Evolutionary conservation across 2,113 vertebrate species (phyloP).

Genomic region (Mastomys coucha): DNA sequence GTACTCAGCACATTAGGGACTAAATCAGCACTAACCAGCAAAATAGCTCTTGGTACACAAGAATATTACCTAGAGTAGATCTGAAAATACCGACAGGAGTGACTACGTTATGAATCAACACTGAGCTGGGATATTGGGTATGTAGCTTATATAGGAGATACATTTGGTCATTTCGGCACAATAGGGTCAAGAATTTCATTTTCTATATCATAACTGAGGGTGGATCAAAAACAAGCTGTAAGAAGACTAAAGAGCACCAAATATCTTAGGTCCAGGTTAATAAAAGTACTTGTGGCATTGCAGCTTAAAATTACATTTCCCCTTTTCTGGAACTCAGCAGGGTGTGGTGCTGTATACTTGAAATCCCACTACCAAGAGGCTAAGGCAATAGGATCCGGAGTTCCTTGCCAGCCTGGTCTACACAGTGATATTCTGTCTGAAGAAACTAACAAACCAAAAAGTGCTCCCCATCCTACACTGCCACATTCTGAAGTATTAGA

Average conservation of each 20-base stretch:
- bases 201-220: not conserved
- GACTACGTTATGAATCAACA: slow-evolving; percentile 15
- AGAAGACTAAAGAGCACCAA: not conserved
- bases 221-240: not conserved
- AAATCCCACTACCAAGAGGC: not conserved
- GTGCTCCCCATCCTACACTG: not conserved
- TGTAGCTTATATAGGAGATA: not conserved
- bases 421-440: not conserved
- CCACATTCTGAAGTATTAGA: not conserved
- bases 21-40: slow-evolving; percentile 18
- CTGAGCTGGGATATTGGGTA: not conserved
- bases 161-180: slow-evolving; percentile 37
- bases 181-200: slow-evolving; percentile 31
- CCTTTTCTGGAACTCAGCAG: not conserved
- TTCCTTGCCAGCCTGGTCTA: not conserved
- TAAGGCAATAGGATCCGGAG: not conserved
- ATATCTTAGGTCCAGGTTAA: not conserved
- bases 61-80: not conserved
- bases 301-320: slow-evolving; percentile 17
- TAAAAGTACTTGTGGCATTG: not conserved
- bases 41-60: slow-evolving; percentile 29
- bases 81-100: not conserved
- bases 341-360: not conserved
- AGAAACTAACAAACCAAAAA: not conserved
- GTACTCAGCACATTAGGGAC: slow-evolving; percentile 41